Evolutionary conservation across 92 coral and sea anemone species (phyloP), one percentile per base, ranked within the genome.

Genomic region (Ricordea florida): DNA sequence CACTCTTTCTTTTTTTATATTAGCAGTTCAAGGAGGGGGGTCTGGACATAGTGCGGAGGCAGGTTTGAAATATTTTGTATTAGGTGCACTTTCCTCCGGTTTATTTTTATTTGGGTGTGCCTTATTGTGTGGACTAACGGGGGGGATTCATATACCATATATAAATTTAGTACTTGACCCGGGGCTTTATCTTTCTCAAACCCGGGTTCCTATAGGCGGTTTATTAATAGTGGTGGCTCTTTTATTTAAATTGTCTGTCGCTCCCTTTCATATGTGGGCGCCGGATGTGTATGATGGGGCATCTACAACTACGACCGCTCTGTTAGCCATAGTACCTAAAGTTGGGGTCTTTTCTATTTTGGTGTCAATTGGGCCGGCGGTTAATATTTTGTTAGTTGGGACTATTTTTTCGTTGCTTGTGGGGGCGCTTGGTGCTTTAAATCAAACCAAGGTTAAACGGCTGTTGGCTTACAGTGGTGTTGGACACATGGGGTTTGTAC

Each of bases 231-330:
- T 83, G 62, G 87, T 75, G 7, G 74, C 92, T 52, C 81, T 82
- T 62, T 84, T 85, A 59, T 89, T 89, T 77, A 89, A 89, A 73
- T 56, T 89, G 34, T 85, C 91, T 45, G 96, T 84, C 46, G 96
- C 96, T 35, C 96, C 96, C 44, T 89, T 89, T 73, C 96, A 89
- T 85, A 89, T 89, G 96, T 89, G 96, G 81, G 96, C 88, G 34
- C 96, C 96, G 37, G 96, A 90, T 74, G 96, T 90, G 37, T 90
- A 90, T 70, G 92, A 90, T 44, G 96, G 96, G 42, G 96, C 92
- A 46, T 92, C 96, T 48, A 90, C 96, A 48, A 81, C 85, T 35
- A 84, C 88, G 46, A 74, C 89, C 57, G 89, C 89, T 67, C 56
- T 90, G 55, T 86, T 90, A 58, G 87, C 92, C 26, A 90, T 58